Base-by-base conservation (phyloP, 1,140 invertebrate species). In the Danaus melanippus region DNA sequence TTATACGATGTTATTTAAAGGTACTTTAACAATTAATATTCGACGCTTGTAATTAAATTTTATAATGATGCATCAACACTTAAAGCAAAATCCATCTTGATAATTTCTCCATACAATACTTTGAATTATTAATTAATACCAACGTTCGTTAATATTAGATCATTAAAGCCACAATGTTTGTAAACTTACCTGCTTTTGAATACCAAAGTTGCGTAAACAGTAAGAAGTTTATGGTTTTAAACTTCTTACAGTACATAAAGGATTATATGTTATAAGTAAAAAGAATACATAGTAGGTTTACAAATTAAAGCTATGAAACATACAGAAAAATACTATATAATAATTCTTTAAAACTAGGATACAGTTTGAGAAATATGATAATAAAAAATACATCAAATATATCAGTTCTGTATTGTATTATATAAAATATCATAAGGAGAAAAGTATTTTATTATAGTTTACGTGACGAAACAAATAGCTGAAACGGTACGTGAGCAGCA, bases 101-200 rank as follows among this genome's bases (percentile, higher is more conserved):
- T 48, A 21, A 71, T 73, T 65, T 67, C 43, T 51, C 62, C 69
- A 74, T 74, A 63, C 71, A 71, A 76, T 70, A 69, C 70, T 69
- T 63, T 56, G 73, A 78, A 83, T 82, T 71, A 69, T 70, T 86
- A 86, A 86, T 86, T 81, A 86, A 83, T 79, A 83, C 77, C 76
- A 66, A 63, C 71, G 76, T 82, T 78, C 80, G 70, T 84, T 83
- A 83, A 86, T 86, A 84, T 84, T 84, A 83, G 78, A 86, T 84
- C 80, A 86, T 83, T 84, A 83, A 82, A 84, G 72, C 80, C 83
- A 67, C 79, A 80, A 80, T 82, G 83, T 84, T 79, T 69, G 69
- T 76, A 79, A 84, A 83, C 80, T 84, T 84, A 76, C 71, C 76
- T 81, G 79, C 74, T 79, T 79, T 76, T 67, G 56, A 60, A 71